Evolutionary conservation across 2,888 invertebrate species (phyloP).

Genomic region (Euproctis similis): DNA sequence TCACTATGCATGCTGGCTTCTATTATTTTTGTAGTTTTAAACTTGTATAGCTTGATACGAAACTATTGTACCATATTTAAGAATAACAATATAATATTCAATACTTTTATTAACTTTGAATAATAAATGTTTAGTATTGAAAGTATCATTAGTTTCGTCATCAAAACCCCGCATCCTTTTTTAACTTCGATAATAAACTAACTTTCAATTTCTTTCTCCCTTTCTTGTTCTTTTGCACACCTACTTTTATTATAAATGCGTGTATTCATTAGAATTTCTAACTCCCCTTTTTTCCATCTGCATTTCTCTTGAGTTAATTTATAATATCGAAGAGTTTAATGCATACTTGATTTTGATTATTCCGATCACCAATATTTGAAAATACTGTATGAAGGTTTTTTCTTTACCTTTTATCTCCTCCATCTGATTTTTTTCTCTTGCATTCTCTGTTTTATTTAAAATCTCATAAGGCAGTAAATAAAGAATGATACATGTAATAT

Average conservation of each 20-base stretch:
- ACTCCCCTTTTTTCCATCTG: conserved; percentile 42
- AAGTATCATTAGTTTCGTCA: conserved; percentile 43
- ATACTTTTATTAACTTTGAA: no score
- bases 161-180: conserved; percentile 47
- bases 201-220: conserved; percentile 49
- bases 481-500: conserved; percentile 55
- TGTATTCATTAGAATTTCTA: conserved; percentile 40
- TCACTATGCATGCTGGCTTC: conserved; percentile 73
- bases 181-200: conserved; percentile 52
- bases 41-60: conserved; percentile 34
- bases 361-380: conserved; percentile 28
- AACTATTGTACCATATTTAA: conserved; percentile 33
- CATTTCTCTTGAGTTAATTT: conserved; percentile 42
- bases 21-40: conserved; percentile 55
- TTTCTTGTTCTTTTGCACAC: conserved; percentile 46
- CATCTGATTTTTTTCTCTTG: conserved; percentile 51
- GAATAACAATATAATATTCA: background rate
- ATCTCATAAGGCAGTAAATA: conserved; percentile 56
- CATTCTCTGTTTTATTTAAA: conserved; percentile 47
- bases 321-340: conserved; percentile 34
- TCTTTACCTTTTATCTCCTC: conserved; percentile 45
- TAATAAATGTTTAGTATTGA: conserved; percentile 9
- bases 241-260: conserved; percentile 37
- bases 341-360: conserved; percentile 55
- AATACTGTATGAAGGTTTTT: conserved; percentile 26